Evolutionary conservation across 1,140 invertebrate species (phyloP).

Genomic region (Drosophila fuyamai): DNA sequence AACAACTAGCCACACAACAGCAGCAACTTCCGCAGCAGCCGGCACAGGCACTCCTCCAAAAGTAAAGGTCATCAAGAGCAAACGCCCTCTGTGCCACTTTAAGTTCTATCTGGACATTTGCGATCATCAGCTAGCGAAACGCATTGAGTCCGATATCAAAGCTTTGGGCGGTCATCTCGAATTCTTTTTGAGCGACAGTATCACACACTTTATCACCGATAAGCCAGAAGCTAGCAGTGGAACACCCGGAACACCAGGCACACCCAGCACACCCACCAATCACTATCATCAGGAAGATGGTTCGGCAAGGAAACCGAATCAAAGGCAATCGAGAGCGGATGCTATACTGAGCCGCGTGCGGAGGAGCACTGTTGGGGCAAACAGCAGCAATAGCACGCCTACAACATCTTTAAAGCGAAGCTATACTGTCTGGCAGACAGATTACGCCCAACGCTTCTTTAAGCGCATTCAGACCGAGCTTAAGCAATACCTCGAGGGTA

Average conservation of each 20-base stretch:
- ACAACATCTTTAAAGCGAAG: conserved; percentile 30
- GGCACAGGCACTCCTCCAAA: conserved; percentile 55
- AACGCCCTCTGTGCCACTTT: conserved; percentile 87
- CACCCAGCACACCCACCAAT: conserved; percentile 32
- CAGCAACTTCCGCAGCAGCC: conserved; percentile 50
- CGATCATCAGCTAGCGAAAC: conserved; percentile 87
- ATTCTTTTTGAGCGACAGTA: conserved; percentile 86
- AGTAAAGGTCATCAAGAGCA: conserved; percentile 85
- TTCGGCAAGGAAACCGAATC: conserved; percentile 46
- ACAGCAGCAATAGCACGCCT: conserved; percentile 19
- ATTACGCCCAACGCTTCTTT: conserved; percentile 85
- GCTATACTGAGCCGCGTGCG: conserved; percentile 88
- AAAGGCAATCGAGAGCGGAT: conserved; percentile 87
- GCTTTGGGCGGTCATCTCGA: conserved; percentile 88
- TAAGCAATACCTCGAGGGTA: conserved; percentile 67
- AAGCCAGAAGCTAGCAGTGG: conserved; percentile 61
- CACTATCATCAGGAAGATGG: conserved; percentile 50
- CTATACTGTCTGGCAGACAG: conserved; percentile 85
- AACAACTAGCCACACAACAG: conserved; percentile 56
- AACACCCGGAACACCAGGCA: conserved; percentile 59
- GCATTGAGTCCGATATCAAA: conserved; percentile 88
- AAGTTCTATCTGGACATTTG: conserved; percentile 90
- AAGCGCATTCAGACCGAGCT: conserved; percentile 75
- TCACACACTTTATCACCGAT: conserved; percentile 87
- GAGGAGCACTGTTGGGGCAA: conserved; percentile 29